Percentiles rank a stretch among this genome's conserved stretches.
These are phyloP conservation scores for Hyaena hyaena DNA, from an alignment of 2,113 vertebrate species.

Conservation along the genomic window DNA sequence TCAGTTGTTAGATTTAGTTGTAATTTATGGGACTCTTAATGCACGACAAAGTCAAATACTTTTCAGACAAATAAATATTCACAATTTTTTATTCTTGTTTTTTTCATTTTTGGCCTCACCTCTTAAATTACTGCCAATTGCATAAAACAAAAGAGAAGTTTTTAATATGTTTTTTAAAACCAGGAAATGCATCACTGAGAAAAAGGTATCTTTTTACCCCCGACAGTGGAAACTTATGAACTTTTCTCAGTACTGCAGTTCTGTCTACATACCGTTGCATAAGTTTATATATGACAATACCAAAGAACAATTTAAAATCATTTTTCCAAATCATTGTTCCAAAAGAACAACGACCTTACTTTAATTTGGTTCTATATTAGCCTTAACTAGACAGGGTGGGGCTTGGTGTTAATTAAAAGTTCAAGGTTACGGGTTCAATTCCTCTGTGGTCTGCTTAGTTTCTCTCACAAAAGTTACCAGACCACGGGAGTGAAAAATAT, in stretches of 20 bases:
- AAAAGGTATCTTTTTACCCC: slow-evolving; percentile 44
- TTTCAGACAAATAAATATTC: slow-evolving; percentile 53
- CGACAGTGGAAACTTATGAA: slow-evolving; percentile 49
- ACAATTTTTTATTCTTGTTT: neutral
- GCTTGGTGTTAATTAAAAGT: neutral
- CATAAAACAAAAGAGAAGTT: slow-evolving; percentile 46
- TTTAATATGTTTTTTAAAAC: neutral
- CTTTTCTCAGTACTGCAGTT: neutral
- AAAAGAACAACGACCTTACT: neutral
- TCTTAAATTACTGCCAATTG: neutral
- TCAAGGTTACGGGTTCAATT: neutral
- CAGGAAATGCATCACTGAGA: slow-evolving; percentile 39
- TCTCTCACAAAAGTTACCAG: neutral
- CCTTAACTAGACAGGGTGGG: neutral
- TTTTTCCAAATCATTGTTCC: slow-evolving; percentile 19
- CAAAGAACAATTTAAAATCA: neutral
- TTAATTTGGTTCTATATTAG: neutral
- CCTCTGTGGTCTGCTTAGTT: neutral
- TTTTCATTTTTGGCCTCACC: neutral
- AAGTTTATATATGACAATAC: slow-evolving; percentile 22
- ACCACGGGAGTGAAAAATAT: neutral
- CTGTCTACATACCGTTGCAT: neutral
- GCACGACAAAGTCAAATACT: slow-evolving; percentile 32
- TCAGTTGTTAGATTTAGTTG: neutral
- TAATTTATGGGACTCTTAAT: slow-evolving; percentile 57